Base-by-base conservation (phyloP, 2,888 invertebrate genomes). In the Eristalinus sepulchralis region DNA sequence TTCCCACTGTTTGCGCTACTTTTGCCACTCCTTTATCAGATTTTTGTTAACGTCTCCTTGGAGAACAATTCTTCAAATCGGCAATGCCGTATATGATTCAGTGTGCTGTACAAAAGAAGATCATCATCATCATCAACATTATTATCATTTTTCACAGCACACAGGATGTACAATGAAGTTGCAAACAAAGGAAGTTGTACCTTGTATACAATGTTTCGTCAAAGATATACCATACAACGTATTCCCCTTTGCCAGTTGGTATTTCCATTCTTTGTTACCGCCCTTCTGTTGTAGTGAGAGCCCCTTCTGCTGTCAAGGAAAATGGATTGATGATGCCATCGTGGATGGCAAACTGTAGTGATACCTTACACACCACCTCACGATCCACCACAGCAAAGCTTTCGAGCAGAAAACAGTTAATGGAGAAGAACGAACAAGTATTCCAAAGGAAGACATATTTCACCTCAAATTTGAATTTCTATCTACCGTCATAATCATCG, bases 281-380 rank as follows among this genome's bases (percentile, higher is more conserved):
- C 66, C 20, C 68, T 31, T 66, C 71, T 76, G 76, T 24, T 36
- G 71, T 57, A 64, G 11, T 60, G 64, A 70, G 68, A 63, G 77
- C 77, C 77, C 57, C 63, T 55, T 53, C 57, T 75, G 77, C 77
- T 81, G 85, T 85, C 85, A 77, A 78, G 73, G 57, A 72, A 77
- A 85, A 68, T 82, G 76, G 81, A 85, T 82, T 85, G 82, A 82
- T 85, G 85, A 85, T 81, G 73, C 82, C 85, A 85, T 85, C 77
- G 36, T 66, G 20, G 20, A 63, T 62, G 39, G 13, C 57, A 24
- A 17, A 31, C 5, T 47, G 24, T n/a, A 39, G 60, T 53, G 75
- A 53, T 20, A 67, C 20, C 36, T 39, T 63, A 53, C 31, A 63
- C 31, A 68, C 39, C 62, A n/a, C 55, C 31, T 33, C 60, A 70